These are phyloP conservation scores for Agrilus planipennis DNA, from an alignment of 1,140 invertebrate species.

Conservation along the genomic window DNA sequence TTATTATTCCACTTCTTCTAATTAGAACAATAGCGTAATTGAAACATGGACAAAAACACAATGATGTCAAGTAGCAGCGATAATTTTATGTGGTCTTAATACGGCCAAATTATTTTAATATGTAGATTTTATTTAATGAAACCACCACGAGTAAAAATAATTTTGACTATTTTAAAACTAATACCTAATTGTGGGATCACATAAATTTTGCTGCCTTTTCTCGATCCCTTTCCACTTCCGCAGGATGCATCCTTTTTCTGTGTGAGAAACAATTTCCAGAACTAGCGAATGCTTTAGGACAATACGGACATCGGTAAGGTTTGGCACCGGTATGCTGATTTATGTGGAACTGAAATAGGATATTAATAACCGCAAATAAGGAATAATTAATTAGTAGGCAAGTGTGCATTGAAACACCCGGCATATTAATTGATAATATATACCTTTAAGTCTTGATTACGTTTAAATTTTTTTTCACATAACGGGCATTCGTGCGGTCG, in stretches of 20 bases:
- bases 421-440: conserved; percentile 8
- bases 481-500: conserved; percentile 56
- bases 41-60: no score
- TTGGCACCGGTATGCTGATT: conserved; percentile 70
- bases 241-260: conserved; percentile 58
- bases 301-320: conserved; percentile 71
- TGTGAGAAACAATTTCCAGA: conserved; percentile 69
- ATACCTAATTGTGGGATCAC: no score
- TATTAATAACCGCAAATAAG: conserved; percentile 12
- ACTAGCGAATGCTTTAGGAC: conserved; percentile 65
- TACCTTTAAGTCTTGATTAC: conserved; percentile 62
- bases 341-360: conserved; percentile 51
- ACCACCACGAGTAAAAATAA: no score
- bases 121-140: no score
- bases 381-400: background rate
- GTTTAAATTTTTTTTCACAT: conserved; percentile 63
- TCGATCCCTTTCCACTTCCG: conserved; percentile 29
- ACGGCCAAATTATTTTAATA: no score
- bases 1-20: no score
- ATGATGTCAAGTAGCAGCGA: no score
- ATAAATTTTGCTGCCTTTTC: conserved; percentile 26
- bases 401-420: background rate
- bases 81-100: no score
- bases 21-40: no score
- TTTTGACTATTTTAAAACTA: no score